A percentile compares a stretch with the other conserved stretches of the same genome.
Conservation (phyloP, 2,113 vertebrate genomes). For the Nothobranchius furzeri region DNA sequence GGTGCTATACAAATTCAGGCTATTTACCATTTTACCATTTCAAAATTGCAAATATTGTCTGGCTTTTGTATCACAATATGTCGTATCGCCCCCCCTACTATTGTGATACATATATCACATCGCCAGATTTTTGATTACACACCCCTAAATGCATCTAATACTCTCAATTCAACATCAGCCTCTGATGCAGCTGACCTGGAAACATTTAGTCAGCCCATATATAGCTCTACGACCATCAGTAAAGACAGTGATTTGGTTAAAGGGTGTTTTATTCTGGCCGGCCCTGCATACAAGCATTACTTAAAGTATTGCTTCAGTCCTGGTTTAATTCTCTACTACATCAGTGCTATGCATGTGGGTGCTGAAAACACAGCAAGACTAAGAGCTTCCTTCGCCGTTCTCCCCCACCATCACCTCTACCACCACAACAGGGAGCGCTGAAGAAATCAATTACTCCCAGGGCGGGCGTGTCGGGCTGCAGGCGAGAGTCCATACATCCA, state of each 20-base stretch:
- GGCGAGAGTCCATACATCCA: slow-evolving; percentile 48
- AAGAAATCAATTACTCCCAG: slow-evolving; percentile 70
- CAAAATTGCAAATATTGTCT: too few species aligned
- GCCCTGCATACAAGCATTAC: background rate
- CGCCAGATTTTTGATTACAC: too few species aligned
- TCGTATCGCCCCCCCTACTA: too few species aligned
- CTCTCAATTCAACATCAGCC: too few species aligned
- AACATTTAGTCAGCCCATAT: slow-evolving; percentile 6
- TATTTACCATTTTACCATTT: too few species aligned
- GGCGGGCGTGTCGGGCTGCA: slow-evolving; percentile 43
- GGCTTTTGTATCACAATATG: too few species aligned
- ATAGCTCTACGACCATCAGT: slow-evolving; percentile 7
- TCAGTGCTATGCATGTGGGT: slow-evolving; percentile 28
- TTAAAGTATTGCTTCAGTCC: slow-evolving; percentile 30
- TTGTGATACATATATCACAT: too few species aligned
- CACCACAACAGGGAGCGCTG: slow-evolving; percentile 33
- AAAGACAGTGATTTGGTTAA: slow-evolving; percentile 24
- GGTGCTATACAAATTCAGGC: too few species aligned
- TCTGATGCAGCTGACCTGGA: background rate
- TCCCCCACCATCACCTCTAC: slow-evolving; percentile 32
- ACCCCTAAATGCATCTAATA: too few species aligned
- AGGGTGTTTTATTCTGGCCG: background rate
- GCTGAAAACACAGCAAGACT: slow-evolving; percentile 33
- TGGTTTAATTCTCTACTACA: slow-evolving; percentile 33
- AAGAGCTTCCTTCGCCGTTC: slow-evolving; percentile 19